Conservation (phyloP, 2,888 invertebrate species). For the Trichogramma dendrolimi region DNA sequence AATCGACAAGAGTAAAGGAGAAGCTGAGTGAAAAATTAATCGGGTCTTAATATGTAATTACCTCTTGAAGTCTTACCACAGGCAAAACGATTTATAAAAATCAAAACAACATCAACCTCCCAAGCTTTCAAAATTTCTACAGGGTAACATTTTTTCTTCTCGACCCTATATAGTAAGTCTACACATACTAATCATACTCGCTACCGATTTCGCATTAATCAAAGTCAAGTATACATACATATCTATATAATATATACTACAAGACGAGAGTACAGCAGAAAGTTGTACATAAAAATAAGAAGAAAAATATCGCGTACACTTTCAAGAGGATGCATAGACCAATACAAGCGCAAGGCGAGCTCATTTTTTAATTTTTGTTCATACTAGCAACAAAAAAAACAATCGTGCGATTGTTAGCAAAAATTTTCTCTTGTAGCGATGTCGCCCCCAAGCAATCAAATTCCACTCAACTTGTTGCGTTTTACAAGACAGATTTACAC, state of each 20-base stretch:
- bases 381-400: constrained; percentile 9
- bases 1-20: not conserved
- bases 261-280: no score
- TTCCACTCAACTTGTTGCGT: constrained; percentile 25
- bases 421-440: constrained; percentile 6
- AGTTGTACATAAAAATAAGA: no score
- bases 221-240: not conserved
- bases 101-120: not conserved
- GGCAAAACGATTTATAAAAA: no score
- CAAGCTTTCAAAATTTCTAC: constrained; percentile 6
- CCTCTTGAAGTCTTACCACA: no score
- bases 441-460: constrained; percentile 1
- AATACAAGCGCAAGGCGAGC: no score
- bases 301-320: no score
- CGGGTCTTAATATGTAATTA: no score
- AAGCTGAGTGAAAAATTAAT: not conserved
- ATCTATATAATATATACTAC: no score
- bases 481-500: constrained; percentile 4
- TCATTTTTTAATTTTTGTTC: not conserved
- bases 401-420: constrained; percentile 1
- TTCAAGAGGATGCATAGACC: no score
- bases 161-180: not conserved
- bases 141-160: not conserved
- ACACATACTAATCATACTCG: not conserved
- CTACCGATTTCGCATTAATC: constrained; percentile 18